Evolutionary conservation across 92 coral and sea anemone species (phyloP), one percentile per base, ranked within the genome.

Genomic region (Zoanthus gigantus): DNA sequence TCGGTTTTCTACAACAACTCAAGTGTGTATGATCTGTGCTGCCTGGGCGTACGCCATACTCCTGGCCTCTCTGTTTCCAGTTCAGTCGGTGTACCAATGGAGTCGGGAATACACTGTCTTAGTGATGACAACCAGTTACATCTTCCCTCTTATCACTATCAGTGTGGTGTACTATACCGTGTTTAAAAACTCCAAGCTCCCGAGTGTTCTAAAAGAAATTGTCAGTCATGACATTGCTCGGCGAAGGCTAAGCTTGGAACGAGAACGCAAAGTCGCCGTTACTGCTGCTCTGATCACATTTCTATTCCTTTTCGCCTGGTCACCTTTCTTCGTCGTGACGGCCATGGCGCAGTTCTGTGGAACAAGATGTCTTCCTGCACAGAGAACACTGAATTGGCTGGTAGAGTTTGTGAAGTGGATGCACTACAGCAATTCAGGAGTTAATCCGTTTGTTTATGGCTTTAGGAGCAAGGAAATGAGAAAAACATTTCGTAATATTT

Each of bases 401-500:
- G 80, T 92, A 73, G 80, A 79, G 3, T 87, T 94, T 73, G 93
- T 92, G 0, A 96, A 96, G 61, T 96, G 97, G 97, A 87, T 94
- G 93, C 97, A 96, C 71, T 96, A 94, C 77, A 83, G 94, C 50
- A 96, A 96, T 81, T 94, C 95, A 29, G 95, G 80, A 0, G 88
- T 96, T 7, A 96, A 96, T 75, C 98, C 97, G 9, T 66, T 90
- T 57, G 90, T 96, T 28, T 94, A 94, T 48, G 94, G 95, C 0
- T 82, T 92, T 54, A 71, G 98, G 82, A 90, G 93, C 71, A 87
- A 68, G 7, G 93, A 94, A 48, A 94, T 96, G 94, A 87, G 92
- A 71, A 79, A 76, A 56, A 81, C 95, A 9, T 94, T 96, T 66
- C 45, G 85, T 11, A n/a, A 12, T 29, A 63, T 81, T 48, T 29